These are phyloP conservation scores for Hololepta plana DNA, from an alignment of 2,888 invertebrate genomes.

Conservation along the genomic window DNA sequence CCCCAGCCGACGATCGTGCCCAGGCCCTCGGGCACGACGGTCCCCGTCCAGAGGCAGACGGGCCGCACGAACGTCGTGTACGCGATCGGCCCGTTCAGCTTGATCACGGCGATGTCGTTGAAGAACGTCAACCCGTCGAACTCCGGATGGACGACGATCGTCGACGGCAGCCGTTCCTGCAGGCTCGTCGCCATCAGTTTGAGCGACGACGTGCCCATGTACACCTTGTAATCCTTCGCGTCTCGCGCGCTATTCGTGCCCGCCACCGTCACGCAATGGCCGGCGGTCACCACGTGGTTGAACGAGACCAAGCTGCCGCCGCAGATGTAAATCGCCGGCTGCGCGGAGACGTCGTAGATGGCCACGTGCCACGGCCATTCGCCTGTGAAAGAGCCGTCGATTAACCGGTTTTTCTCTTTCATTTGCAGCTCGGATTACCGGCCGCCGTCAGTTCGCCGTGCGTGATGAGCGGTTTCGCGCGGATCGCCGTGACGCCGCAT, in stretches of 20 bases:
- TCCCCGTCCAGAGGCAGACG: conserved; percentile 41
- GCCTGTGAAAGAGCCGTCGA: too few species aligned
- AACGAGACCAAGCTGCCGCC: conserved; percentile 22
- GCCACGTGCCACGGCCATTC: conserved; percentile 26
- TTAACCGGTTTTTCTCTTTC: too few species aligned
- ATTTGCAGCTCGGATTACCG: too few species aligned
- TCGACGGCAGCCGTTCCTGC: not conserved
- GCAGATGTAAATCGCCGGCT: conserved; percentile 22
- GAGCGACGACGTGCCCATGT: conserved; percentile 7
- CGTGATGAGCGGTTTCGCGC: conserved; percentile 9
- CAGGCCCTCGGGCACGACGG: conserved; percentile 20
- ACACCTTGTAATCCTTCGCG: conserved; percentile 9
- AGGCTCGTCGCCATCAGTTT: not conserved
- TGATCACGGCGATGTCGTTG: conserved; percentile 38
- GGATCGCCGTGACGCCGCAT: too few species aligned
- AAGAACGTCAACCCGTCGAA: conserved; percentile 36
- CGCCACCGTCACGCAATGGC: conserved; percentile 15
- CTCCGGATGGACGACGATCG: conserved; percentile 32
- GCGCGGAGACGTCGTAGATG: conserved; percentile 19
- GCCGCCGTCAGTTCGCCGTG: conserved; percentile 9
- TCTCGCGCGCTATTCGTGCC: conserved; percentile 6
- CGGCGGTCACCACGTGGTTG: conserved; percentile 21
- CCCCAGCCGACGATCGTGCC: conserved; percentile 43
- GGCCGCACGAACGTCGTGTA: conserved; percentile 38
- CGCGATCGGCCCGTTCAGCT: conserved; percentile 29